Percentiles rank a stretch among this genome's conserved stretches.
phyloP scores from a whole-genome alignment of 2,797 vertebrate genomes.

The Xerus rutilus region DNA sequence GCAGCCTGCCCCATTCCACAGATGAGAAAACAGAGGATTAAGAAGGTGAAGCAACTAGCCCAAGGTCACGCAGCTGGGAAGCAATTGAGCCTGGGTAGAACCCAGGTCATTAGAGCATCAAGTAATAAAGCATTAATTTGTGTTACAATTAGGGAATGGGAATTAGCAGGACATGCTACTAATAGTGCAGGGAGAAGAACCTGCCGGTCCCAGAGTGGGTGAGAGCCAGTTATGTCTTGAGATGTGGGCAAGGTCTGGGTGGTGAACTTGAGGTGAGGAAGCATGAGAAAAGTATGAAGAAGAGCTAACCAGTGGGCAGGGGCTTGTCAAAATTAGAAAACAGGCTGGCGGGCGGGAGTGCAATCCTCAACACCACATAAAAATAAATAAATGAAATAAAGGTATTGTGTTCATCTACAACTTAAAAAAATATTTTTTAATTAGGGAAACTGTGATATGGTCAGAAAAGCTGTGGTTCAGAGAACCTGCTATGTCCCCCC shows the following conservation, averaged over 20 bases:
- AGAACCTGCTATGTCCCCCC: background rate
- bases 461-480: too few relatives aligned
- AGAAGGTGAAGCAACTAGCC: slow-evolving; percentile 74
- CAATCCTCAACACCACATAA: too few relatives aligned
- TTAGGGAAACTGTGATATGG: background rate
- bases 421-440: too few relatives aligned
- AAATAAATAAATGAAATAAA: too few relatives aligned
- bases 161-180: slow-evolving; percentile 36
- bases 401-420: too few relatives aligned
- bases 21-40: slow-evolving; percentile 66
- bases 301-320: background rate
- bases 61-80: slow-evolving; percentile 66
- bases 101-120: slow-evolving; percentile 73
- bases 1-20: slow-evolving; percentile 36
- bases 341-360: too few relatives aligned
- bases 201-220: background rate
- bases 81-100: slow-evolving; percentile 70
- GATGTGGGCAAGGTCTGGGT: background rate
- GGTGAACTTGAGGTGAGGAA: background rate
- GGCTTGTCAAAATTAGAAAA: background rate
- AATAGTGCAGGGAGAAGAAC: background rate
- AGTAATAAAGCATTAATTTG: slow-evolving; percentile 73
- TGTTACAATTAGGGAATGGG: slow-evolving; percentile 68
- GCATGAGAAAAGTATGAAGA: background rate
- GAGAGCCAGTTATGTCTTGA: background rate